Evolutionary conservation across 2,888 invertebrate species (phyloP).

Genomic region (Mesorhabditis spiculigera): DNA sequence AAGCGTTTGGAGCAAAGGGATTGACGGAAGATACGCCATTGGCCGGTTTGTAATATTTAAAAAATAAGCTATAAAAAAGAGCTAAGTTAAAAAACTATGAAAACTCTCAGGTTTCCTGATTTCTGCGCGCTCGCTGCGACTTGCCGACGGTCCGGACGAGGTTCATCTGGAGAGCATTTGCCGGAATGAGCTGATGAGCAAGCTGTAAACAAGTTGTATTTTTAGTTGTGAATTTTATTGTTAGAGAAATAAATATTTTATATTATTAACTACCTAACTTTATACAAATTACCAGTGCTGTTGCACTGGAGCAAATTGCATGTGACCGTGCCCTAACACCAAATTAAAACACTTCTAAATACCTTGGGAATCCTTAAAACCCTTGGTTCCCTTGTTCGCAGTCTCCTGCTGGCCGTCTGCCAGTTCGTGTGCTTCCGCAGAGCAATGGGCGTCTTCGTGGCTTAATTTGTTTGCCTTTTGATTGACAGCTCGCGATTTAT

Average conservation of each 20-base stretch:
- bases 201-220: slow-evolving; percentile 5
- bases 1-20: slow-evolving; percentile 27
- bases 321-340: too few species aligned
- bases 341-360: too few species aligned
- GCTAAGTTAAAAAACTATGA: slow-evolving; percentile 48
- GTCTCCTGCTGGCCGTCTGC: too few species aligned
- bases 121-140: slow-evolving; percentile 58
- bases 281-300: too few species aligned
- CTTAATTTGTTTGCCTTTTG: slow-evolving; percentile 4
- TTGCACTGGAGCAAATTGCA: too few species aligned
- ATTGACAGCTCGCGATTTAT: slow-evolving; percentile 6
- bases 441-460: neutral
- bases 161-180: slow-evolving; percentile 45
- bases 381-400: too few species aligned
- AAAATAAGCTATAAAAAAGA: neutral
- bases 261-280: too few species aligned
- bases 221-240: neutral
- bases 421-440: too few species aligned
- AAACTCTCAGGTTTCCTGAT: slow-evolving; percentile 59
- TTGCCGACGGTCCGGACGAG: slow-evolving; percentile 64
- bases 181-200: slow-evolving; percentile 32
- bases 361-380: too few species aligned
- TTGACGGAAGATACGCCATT: neutral
- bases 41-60: neutral
- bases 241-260: too few species aligned